Evolutionary conservation across 2,888 invertebrate species (phyloP).

Genomic region (Rhogogaster chlorosoma): DNA sequence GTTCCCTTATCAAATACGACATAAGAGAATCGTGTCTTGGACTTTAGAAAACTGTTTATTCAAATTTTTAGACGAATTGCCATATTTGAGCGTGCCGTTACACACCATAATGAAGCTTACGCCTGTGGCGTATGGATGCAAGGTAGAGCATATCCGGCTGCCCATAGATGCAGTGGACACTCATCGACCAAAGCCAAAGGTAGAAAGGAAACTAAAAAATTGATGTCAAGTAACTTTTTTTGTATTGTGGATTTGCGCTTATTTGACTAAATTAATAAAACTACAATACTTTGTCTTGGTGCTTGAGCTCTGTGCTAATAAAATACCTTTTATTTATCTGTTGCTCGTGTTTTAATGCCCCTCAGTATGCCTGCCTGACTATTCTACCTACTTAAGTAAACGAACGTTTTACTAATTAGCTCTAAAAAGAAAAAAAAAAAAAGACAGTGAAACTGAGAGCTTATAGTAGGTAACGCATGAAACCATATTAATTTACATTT

Average conservation of each 20-base stretch:
- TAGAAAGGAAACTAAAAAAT: constrained; percentile 75
- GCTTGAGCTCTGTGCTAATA: constrained; percentile 63
- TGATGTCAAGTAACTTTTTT: constrained; percentile 19
- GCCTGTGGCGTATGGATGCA: constrained; percentile 98
- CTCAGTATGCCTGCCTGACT: constrained; percentile 47
- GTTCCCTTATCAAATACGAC: background rate
- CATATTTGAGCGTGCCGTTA: constrained; percentile 93
- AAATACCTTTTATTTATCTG: constrained; percentile 59
- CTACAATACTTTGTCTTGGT: constrained; percentile 52
- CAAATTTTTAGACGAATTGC: constrained; percentile 87
- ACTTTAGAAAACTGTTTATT: background rate
- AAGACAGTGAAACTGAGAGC: background rate
- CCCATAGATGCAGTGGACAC: constrained; percentile 98
- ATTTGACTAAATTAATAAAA: constrained; percentile 51
- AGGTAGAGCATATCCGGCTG: constrained; percentile 95
- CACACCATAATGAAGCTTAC: constrained; percentile 98
- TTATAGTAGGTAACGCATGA: background rate
- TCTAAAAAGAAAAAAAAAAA: constrained; percentile 14
- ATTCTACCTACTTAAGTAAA: constrained; percentile 9
- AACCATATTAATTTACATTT: background rate
- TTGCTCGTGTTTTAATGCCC: constrained; percentile 66
- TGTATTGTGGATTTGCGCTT: constrained; percentile 57
- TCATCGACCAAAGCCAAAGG: constrained; percentile 94
- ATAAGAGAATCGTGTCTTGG: background rate
- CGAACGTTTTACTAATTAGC: background rate